Conservation (phyloP, 2,888 invertebrate genomes). For the Ariolimax columbianus region DNA sequence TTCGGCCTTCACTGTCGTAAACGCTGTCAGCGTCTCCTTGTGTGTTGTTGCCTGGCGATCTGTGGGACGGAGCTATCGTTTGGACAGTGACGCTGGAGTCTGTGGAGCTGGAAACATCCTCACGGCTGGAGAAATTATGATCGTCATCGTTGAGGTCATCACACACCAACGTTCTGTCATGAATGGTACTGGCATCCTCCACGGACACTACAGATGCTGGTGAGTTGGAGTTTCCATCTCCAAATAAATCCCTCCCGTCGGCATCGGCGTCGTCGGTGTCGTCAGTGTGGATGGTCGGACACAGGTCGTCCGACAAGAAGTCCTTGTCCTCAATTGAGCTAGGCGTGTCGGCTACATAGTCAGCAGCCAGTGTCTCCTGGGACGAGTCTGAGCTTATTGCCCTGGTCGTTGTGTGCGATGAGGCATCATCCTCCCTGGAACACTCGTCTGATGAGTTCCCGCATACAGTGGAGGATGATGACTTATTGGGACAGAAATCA, state of each 20-base stretch:
- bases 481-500: slow-evolving; percentile 32
- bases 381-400: slow-evolving; percentile 48
- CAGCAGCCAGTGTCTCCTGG: slow-evolving; percentile 48
- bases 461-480: slow-evolving; percentile 45
- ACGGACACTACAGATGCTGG: slow-evolving; percentile 25
- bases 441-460: slow-evolving; percentile 49
- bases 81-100: not conserved
- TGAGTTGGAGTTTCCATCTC: slow-evolving; percentile 33
- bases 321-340: slow-evolving; percentile 47
- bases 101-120: slow-evolving; percentile 4
- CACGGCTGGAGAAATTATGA: slow-evolving; percentile 3
- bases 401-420: slow-evolving; percentile 42
- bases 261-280: not conserved
- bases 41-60: not conserved
- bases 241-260: slow-evolving; percentile 29
- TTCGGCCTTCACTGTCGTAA: slow-evolving; percentile 20
- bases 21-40: not conserved
- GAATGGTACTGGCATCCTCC: slow-evolving; percentile 49
- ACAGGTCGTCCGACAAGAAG: slow-evolving; percentile 40
- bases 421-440: slow-evolving; percentile 46
- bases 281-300: not conserved
- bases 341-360: slow-evolving; percentile 46
- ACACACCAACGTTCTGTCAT: slow-evolving; percentile 34
- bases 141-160: slow-evolving; percentile 24
- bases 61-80: too few relatives aligned